phyloP scores from a whole-genome alignment of 1,140 invertebrate species.

The Neomicropteryx cornuta region DNA sequence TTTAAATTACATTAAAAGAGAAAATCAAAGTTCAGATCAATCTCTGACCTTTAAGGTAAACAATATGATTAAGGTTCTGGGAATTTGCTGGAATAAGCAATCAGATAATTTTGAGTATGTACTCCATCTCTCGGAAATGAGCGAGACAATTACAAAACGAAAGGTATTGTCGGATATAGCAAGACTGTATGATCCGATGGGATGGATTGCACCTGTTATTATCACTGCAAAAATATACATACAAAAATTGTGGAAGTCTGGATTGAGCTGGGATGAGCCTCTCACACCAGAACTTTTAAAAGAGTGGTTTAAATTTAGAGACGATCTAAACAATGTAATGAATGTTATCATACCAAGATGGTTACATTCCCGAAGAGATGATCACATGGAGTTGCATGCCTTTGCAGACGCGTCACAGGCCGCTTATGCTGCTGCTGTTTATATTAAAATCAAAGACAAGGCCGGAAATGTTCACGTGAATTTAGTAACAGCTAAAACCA shows the following conservation, averaged over 20 bases:
- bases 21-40: too few relatives aligned
- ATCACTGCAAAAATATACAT: conserved; percentile 14
- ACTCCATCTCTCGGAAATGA: too few relatives aligned
- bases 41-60: too few relatives aligned
- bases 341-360: conserved; percentile 4
- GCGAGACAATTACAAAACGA: too few relatives aligned
- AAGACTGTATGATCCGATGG: conserved; percentile 17
- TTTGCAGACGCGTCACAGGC: conserved; percentile 13
- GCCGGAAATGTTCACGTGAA: conserved; percentile 7
- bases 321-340: conserved; percentile 1
- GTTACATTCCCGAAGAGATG: too few relatives aligned
- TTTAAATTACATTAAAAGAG: conserved; percentile 3
- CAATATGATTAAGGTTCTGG: conserved; percentile 6
- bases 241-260: conserved; percentile 13
- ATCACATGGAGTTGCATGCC: too few relatives aligned
- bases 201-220: conserved; percentile 14
- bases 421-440: conserved; percentile 20
- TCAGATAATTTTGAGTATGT: conserved; percentile 5
- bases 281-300: conserved; percentile 5
- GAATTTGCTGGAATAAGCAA: conserved; percentile 5
- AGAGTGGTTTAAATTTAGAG: conserved; percentile 13
- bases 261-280: conserved; percentile 14
- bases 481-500: conserved; percentile 20
- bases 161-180: conserved; percentile 8
- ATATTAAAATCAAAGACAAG: conserved; percentile 9